phyloP scores from a whole-genome alignment of 2,113 vertebrate genomes.

The Sigmodon hispidus region DNA sequence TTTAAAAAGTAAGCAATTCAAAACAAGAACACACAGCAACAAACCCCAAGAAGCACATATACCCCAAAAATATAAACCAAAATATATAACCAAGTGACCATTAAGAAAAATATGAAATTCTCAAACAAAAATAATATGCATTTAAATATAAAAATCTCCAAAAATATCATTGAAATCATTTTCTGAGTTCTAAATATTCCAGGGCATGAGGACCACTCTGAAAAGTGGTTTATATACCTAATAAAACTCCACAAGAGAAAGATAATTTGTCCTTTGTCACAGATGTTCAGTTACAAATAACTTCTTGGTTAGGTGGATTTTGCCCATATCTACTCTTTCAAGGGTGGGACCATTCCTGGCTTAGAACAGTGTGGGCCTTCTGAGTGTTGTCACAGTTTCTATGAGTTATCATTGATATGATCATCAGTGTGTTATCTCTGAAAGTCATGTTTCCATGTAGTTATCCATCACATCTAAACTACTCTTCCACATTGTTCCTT shows the following conservation, averaged over 20 bases:
- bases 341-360: background rate
- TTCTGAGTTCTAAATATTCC: background rate
- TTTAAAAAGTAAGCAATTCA: background rate
- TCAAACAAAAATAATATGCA: background rate
- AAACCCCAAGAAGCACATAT: background rate
- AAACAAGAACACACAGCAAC: background rate
- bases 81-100: background rate
- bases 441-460: background rate
- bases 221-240: background rate
- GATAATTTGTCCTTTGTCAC: background rate
- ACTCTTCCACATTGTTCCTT: background rate
- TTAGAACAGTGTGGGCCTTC: background rate
- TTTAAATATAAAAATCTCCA: background rate
- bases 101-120: background rate
- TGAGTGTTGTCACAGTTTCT: background rate
- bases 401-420: background rate
- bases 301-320: background rate
- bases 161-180: background rate
- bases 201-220: background rate
- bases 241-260: background rate
- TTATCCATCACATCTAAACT: background rate
- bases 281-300: background rate
- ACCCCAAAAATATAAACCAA: background rate
- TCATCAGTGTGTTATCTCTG: background rate
- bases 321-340: background rate